phyloP scores from a whole-genome alignment of 2,797 vertebrate genomes.

The Myotis myotis region DNA sequence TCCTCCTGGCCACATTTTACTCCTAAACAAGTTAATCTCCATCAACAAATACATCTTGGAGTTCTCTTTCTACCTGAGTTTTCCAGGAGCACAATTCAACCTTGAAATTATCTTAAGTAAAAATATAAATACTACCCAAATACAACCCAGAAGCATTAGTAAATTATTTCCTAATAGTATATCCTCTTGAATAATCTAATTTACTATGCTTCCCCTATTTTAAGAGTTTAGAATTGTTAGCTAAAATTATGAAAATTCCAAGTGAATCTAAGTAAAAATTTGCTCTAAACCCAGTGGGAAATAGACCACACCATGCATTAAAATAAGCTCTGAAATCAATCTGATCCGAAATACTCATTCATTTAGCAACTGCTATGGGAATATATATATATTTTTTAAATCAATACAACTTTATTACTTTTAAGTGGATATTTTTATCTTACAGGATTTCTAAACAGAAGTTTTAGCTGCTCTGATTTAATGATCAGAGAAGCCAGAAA shows the following conservation, averaged over 20 bases:
- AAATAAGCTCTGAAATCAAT: constrained; percentile 61
- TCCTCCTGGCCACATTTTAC: neutral
- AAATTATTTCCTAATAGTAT: constrained; percentile 6
- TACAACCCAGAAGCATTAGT: neutral
- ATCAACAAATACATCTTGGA: neutral
- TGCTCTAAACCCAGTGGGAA: neutral
- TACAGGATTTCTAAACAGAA: constrained; percentile 8
- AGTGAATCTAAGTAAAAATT: constrained; percentile 40
- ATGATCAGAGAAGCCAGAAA: neutral
- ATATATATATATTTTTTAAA: neutral
- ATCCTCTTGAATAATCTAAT: neutral
- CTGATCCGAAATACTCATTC: constrained; percentile 39
- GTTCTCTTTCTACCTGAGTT: neutral
- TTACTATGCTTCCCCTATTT: neutral
- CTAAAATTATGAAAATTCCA: constrained; percentile 45
- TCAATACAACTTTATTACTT: constrained; percentile 62
- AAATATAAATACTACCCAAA: neutral
- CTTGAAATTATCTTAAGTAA: neutral
- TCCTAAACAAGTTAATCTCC: neutral
- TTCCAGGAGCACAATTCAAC: neutral
- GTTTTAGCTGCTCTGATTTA: constrained; percentile 5
- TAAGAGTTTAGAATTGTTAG: neutral
- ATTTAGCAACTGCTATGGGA: constrained; percentile 53
- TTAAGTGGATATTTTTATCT: constrained; percentile 23
- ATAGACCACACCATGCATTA: neutral